A percentile compares a stretch with the other conserved stretches of the same genome.
These are phyloP conservation scores for Chondrilla cf. caribensis DNA, from an alignment of 37 sponge, comb jelly and placozoan species.

Conservation along the genomic window DNA sequence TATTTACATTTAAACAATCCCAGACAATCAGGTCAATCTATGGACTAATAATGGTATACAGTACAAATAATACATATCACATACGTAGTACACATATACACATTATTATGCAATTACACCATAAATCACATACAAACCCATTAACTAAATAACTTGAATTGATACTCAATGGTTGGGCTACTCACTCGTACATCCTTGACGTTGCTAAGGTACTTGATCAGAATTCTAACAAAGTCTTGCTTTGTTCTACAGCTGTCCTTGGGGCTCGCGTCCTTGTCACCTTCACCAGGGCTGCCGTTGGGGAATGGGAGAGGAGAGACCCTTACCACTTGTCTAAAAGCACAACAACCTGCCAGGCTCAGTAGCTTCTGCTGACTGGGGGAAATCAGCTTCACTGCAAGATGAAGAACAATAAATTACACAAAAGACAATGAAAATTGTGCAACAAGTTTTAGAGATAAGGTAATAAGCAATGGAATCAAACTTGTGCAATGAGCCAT, in stretches of 20 bases:
- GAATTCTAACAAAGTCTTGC: slow-evolving; percentile 1
- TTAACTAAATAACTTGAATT: too few species aligned
- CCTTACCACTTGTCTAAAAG: slow-evolving; percentile 43
- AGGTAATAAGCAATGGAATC: too few species aligned
- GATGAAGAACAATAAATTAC: too few species aligned
- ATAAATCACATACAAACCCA: too few species aligned
- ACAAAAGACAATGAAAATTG: too few species aligned
- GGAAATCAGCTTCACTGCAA: background rate
- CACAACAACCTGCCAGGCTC: slow-evolving; percentile 32
- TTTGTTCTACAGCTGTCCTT: background rate
- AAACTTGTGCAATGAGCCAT: too few species aligned
- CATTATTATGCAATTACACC: too few species aligned
- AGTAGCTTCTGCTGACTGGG: background rate
- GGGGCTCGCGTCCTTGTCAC: background rate
- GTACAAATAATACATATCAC: too few species aligned
- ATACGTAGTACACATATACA: too few species aligned
- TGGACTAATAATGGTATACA: background rate
- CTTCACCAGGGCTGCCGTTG: background rate
- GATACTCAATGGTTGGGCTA: too few species aligned
- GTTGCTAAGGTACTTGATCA: slow-evolving; percentile 12
- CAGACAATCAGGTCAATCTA: background rate
- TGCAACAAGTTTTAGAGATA: too few species aligned
- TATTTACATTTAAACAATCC: background rate
- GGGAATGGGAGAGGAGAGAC: slow-evolving; percentile 55
- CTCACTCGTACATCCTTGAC: slow-evolving; percentile 42